Percentiles rank a stretch among this genome's conserved stretches.
phyloP scores from a whole-genome alignment of 2,797 vertebrate species.

The Arctocebus calabarensis region DNA sequence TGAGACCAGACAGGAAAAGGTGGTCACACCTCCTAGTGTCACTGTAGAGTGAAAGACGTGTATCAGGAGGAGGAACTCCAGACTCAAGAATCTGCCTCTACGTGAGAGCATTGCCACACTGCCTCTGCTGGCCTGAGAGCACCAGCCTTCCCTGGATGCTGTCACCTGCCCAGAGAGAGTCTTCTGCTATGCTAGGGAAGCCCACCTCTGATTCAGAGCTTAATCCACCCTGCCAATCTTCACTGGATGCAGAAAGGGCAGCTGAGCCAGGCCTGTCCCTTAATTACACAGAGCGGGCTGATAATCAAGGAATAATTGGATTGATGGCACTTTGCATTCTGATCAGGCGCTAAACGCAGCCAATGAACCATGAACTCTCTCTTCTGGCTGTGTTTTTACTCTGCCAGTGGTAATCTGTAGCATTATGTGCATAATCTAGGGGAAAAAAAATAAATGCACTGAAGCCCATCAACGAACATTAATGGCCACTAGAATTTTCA shows the following conservation, averaged over 20 bases:
- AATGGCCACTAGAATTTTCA: not conserved
- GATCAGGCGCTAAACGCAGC: not conserved
- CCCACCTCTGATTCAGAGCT: not conserved
- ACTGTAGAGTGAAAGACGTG: not conserved
- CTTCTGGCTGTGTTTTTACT: not conserved
- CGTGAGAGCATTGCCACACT: not conserved
- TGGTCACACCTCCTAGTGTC: accelerated
- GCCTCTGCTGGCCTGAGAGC: not conserved
- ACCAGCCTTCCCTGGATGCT: no score
- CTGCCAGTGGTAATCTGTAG: not conserved
- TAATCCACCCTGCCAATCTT: not conserved
- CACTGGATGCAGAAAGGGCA: not conserved
- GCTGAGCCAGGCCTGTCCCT: conserved; percentile 26
- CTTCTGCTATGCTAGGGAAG: not conserved
- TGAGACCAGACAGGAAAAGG: not conserved
- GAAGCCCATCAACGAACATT: not conserved
- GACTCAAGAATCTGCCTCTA: not conserved
- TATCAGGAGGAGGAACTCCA: accelerated
- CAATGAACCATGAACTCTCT: not conserved
- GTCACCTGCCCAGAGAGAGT: not conserved
- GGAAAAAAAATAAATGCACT: not conserved
- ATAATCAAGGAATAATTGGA: conserved; percentile 44
- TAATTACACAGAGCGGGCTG: conserved; percentile 50
- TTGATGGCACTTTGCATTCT: not conserved
- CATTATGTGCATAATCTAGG: conserved; percentile 27